Evolutionary conservation across 2,113 vertebrate species (phyloP).

Genomic region (Phalacrocorax carbo): DNA sequence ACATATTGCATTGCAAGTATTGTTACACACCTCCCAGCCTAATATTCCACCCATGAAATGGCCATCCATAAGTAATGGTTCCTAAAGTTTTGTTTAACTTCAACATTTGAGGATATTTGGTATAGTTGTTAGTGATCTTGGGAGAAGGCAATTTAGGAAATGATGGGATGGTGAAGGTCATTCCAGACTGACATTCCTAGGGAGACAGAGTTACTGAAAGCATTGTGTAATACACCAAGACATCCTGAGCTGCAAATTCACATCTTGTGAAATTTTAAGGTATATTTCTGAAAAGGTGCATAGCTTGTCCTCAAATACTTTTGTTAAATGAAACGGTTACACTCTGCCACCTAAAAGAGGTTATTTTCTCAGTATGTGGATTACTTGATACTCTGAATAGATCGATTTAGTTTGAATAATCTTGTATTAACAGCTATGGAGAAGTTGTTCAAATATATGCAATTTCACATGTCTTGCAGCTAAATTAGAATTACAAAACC

Average conservation of each 20-base stretch:
- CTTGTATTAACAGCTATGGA: background rate
- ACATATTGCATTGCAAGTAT: background rate
- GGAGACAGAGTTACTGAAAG: constrained; percentile 8
- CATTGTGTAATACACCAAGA: background rate
- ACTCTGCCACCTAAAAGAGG: background rate
- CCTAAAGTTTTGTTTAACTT: constrained; percentile 4
- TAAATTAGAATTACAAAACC: background rate
- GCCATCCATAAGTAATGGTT: background rate
- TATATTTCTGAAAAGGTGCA: background rate
- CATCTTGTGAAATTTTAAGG: background rate
- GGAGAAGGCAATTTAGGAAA: constrained; percentile 21
- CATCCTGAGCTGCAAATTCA: background rate
- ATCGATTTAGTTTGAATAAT: background rate
- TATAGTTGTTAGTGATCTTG: background rate
- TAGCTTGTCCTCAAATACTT: background rate
- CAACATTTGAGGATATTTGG: background rate
- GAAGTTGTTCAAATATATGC: background rate
- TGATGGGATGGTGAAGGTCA: background rate
- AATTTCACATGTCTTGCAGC: background rate
- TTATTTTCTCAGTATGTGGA: background rate
- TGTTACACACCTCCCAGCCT: background rate
- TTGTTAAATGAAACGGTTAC: background rate
- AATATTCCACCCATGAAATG: background rate
- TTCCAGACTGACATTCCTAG: constrained; percentile 9
- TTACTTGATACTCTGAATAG: background rate